Percentiles rank a stretch among this genome's conserved stretches.
phyloP scores from a whole-genome alignment of 2,797 vertebrate species.

The Myotis myotis region DNA sequence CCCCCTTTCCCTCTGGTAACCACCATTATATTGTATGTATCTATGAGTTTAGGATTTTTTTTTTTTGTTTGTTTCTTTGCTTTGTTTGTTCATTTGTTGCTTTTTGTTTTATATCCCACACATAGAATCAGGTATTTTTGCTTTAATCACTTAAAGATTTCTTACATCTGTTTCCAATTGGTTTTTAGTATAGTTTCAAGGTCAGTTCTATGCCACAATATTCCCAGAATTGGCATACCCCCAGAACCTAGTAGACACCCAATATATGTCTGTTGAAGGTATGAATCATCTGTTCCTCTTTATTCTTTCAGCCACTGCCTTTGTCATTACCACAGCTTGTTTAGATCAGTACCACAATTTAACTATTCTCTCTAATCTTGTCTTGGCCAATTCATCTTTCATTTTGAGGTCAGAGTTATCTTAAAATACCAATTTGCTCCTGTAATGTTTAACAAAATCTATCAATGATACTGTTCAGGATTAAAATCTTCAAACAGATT shows the following conservation, averaged over 20 bases:
- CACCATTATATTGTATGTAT: neutral
- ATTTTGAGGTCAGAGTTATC: neutral
- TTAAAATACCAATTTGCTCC: slow-evolving; percentile 38
- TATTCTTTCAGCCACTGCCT: neutral
- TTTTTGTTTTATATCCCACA: neutral
- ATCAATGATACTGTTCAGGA: neutral
- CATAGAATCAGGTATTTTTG: neutral
- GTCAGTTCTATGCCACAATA: neutral
- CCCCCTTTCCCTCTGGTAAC: neutral
- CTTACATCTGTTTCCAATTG: neutral
- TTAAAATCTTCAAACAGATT: neutral
- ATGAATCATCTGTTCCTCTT: neutral
- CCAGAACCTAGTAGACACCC: neutral
- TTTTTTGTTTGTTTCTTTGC: neutral
- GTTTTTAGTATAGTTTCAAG: neutral
- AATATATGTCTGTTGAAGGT: neutral
- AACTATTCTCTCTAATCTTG: neutral
- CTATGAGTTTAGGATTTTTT: neutral
- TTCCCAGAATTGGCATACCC: neutral
- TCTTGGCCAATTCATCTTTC: neutral
- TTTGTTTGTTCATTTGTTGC: neutral
- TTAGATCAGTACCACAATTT: neutral
- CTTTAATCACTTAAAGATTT: neutral
- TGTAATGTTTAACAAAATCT: neutral
- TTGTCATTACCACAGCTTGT: neutral